Conservation (phyloP, 2,888 invertebrate species). For the Carabus problematicus region DNA sequence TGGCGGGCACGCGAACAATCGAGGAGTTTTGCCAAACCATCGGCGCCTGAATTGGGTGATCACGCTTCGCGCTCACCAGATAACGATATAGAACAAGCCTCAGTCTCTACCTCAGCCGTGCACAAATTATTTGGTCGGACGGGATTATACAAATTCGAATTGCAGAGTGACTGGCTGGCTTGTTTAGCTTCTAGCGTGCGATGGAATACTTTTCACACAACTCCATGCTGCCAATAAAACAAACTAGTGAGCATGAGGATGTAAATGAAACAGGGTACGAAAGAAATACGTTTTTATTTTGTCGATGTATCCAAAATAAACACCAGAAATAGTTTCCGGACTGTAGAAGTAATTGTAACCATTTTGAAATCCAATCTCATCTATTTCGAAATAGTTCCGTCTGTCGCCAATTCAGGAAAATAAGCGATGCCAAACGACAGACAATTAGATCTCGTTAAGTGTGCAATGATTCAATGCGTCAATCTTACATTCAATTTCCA, state of each 20-base stretch:
- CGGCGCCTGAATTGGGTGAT: slow-evolving; percentile 3
- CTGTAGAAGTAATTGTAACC: no score
- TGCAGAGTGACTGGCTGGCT: not conserved
- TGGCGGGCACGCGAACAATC: slow-evolving; percentile 30
- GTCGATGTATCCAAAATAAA: slow-evolving; percentile 1
- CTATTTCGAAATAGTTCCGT: no score
- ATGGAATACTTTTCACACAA: slow-evolving; percentile 34
- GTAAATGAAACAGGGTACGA: no score
- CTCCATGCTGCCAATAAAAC: slow-evolving; percentile 18
- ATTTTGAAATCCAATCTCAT: no score
- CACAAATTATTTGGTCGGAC: slow-evolving; percentile 28
- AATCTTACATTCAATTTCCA: no score
- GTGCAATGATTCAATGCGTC: no score
- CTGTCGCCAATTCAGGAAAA: no score
- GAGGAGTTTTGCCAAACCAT: slow-evolving; percentile 14
- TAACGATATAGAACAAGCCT: not conserved
- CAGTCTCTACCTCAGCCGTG: no score
- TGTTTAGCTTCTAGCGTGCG: slow-evolving; percentile 30
- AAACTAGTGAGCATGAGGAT: slow-evolving; percentile 24
- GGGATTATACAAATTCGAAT: slow-evolving; percentile 38
- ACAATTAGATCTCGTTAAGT: no score
- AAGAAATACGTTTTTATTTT: no score
- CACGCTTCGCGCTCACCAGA: slow-evolving; percentile 7
- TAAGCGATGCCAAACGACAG: no score
- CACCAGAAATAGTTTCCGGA: not conserved